Base-by-base conservation (phyloP, 2,888 invertebrate genomes). In the Eueremaeus valkanovi region DNA sequence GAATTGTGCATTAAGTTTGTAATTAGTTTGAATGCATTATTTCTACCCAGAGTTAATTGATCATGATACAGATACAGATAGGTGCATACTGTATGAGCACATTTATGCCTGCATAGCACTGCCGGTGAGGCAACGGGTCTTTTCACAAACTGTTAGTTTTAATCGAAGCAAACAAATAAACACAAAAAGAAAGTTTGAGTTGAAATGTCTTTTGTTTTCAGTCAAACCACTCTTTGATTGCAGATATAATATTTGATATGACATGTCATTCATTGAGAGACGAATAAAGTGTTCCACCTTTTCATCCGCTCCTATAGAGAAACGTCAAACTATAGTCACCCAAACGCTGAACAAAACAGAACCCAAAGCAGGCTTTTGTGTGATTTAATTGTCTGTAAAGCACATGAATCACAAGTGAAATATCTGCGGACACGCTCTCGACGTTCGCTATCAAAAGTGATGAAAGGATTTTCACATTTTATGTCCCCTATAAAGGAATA, bases 371-470 rank as follows among this genome's bases (percentile, higher is more conserved):
- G n/a, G n/a, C n/a, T n/a, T n/a, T n/a, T n/a, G n/a, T n/a, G n/a
- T n/a, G n/a, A n/a, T n/a, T n/a, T n/a, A n/a, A n/a, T 58, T 58
- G 58, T 58, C 6, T 24, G 24, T n/a, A 58, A 58, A 58, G 21
- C 13, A 51, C 16, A 58, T 27, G 58, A 58, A 24, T 58, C 6
- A 24, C 6, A 58, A 58, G 58, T 58, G 58, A 58, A 58, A 58
- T 58, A 24, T 29, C 13, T 58, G 9, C 27, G 6, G 21, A 58
- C 58, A 58, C 58, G 58, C 58, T 2, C 3, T 58, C 27, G 24
- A 24, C 16, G 58, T 51, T 51, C n/a, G 29, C 5, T 27, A 58
- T 58, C 58, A 58, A 58, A 58, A 58, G 58, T 58, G 27, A 58
- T 29, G 58, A 58, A 58, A 58, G 27, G 29, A 24, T 27, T 58